Conservation (phyloP, 2,888 invertebrate genomes). For the Pyrochroa serraticornis region DNA sequence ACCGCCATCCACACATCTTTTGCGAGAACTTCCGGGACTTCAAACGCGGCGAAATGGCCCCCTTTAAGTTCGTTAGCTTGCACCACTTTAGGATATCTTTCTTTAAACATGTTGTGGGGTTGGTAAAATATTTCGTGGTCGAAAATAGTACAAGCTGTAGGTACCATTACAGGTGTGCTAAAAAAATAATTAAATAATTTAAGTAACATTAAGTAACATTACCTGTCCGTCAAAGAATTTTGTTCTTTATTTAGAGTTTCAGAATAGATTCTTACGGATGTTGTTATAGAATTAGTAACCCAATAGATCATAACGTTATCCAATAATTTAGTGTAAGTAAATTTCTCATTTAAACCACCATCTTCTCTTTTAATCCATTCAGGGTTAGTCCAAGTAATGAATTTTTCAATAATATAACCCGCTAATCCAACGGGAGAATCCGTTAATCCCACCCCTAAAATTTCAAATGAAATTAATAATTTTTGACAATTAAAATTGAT, state of each 20-base stretch:
- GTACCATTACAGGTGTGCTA: conserved; percentile 68
- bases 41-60: conserved; percentile 88
- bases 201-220: conserved; percentile 1
- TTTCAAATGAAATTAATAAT: background rate
- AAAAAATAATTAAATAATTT: conserved; percentile 39
- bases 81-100: conserved; percentile 69
- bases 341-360: conserved; percentile 70
- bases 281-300: conserved; percentile 72
- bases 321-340: conserved; percentile 72
- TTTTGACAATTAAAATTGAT: background rate
- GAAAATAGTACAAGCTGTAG: conserved; percentile 75
- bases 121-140: conserved; percentile 69
- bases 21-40: conserved; percentile 74
- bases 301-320: conserved; percentile 86
- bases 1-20: conserved; percentile 65
- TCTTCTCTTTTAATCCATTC: conserved; percentile 61
- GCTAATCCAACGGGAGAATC: conserved; percentile 87
- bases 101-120: conserved; percentile 64
- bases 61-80: conserved; percentile 72
- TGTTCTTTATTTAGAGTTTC: conserved; percentile 60
- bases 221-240: conserved; percentile 34
- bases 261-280: conserved; percentile 76
- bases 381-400: conserved; percentile 74
- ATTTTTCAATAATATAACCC: conserved; percentile 90
- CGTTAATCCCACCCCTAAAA: conserved; percentile 68